Evolutionary conservation across 2,888 invertebrate genomes (phyloP).

Genomic region (Amiota communis): DNA sequence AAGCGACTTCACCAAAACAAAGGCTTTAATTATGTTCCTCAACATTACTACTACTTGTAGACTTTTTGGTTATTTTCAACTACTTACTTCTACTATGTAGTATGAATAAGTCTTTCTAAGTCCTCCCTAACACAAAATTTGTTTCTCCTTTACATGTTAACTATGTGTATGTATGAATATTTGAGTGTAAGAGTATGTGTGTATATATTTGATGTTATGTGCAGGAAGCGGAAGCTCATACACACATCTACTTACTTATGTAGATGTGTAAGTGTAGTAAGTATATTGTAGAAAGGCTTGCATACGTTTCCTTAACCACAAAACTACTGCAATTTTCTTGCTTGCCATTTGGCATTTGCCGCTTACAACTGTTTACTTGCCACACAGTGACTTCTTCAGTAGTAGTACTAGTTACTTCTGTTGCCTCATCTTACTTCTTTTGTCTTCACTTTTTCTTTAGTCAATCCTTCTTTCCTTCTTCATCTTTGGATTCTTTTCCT

Average conservation of each 20-base stretch:
- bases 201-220: too few species aligned
- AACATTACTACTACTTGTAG: too few species aligned
- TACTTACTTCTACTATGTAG: too few species aligned
- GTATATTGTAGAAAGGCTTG: neutral
- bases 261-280: neutral
- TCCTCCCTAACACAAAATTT: too few species aligned
- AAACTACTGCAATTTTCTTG: conserved; percentile 18
- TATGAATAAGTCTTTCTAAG: too few species aligned
- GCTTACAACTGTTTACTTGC: neutral
- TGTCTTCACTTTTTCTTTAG: too few species aligned
- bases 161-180: too few species aligned
- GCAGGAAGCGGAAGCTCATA: neutral
- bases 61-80: too few species aligned
- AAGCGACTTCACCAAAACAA: conserved; percentile 1
- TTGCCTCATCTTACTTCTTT: neutral
- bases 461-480: neutral
- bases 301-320: conserved; percentile 20
- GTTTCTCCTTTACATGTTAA: too few species aligned
- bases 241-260: neutral
- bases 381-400: too few species aligned
- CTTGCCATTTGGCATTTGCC: conserved; percentile 3
- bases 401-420: neutral
- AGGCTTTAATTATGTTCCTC: conserved; percentile 22
- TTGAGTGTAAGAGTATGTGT: too few species aligned
- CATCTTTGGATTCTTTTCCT: neutral